A percentile compares a stretch with the other conserved stretches of the same genome.
phyloP scores from a whole-genome alignment of 2,888 invertebrate species.

The Macrophya alboannulata region DNA sequence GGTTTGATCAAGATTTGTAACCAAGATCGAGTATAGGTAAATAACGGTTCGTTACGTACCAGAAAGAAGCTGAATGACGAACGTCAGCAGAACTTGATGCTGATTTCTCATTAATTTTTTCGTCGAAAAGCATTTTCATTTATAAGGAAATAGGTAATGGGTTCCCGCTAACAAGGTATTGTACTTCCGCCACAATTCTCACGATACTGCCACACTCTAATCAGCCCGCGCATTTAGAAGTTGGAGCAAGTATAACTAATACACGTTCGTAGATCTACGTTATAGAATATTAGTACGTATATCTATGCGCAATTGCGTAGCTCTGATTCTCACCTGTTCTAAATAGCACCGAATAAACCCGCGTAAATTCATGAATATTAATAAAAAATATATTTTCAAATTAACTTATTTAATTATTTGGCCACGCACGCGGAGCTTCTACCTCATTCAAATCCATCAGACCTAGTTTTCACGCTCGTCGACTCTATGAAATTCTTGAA shows the following conservation, averaged over 20 bases:
- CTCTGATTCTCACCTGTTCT: not conserved
- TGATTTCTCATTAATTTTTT: conserved; percentile 47
- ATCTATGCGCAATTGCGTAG: not conserved
- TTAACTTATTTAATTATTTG: not conserved
- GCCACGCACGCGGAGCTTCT: not conserved
- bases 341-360: not conserved
- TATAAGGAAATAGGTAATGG: conserved; percentile 35
- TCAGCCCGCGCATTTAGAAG: not conserved
- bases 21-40: not conserved
- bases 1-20: conserved; percentile 46
- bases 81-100: conserved; percentile 9
- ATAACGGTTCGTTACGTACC: conserved; percentile 24
- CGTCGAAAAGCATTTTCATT: conserved; percentile 45
- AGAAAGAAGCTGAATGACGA: conserved; percentile 16
- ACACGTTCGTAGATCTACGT: not conserved
- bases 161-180: conserved; percentile 13
- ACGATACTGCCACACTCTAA: not conserved
- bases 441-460: conserved; percentile 11
- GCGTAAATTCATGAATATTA: not conserved
- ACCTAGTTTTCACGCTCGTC: conserved; percentile 40
- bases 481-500: not conserved
- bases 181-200: conserved; percentile 39
- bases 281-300: not conserved
- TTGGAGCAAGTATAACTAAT: not conserved
- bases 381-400: conserved; percentile 20